Evolutionary conservation across 2,797 vertebrate species (phyloP).

Genomic region (Pseudochirops corinnae): DNA sequence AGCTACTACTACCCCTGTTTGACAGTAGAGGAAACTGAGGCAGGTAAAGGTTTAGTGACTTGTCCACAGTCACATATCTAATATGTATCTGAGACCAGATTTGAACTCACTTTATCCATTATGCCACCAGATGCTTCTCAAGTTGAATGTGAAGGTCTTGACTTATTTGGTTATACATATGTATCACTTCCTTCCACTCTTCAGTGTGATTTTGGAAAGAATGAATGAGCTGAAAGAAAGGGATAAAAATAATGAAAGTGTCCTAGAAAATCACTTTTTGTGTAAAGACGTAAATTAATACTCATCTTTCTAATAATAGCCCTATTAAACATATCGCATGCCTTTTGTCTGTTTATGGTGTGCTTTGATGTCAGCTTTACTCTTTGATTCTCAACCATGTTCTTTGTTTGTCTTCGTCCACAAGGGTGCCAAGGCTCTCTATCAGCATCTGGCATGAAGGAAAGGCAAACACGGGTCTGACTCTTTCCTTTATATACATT

Average conservation of each 20-base stretch:
- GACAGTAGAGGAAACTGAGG: background rate
- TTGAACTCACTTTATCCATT: background rate
- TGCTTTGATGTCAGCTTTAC: background rate
- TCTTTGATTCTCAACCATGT: constrained; percentile 18
- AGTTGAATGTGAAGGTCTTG: background rate
- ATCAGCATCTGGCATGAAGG: background rate
- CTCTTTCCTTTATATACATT: background rate
- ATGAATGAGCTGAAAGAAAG: constrained; percentile 26
- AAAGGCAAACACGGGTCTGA: background rate
- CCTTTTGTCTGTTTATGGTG: constrained; percentile 12
- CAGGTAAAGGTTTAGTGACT: background rate
- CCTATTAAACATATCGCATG: background rate
- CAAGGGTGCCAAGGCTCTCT: background rate
- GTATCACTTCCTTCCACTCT: background rate
- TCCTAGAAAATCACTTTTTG: background rate
- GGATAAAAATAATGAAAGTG: background rate
- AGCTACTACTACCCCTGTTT: background rate
- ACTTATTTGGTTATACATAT: background rate
- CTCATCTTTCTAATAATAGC: background rate
- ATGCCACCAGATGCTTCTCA: background rate
- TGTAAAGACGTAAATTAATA: background rate
- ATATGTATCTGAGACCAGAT: background rate
- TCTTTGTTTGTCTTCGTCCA: background rate
- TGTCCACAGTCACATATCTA: background rate
- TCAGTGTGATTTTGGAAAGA: background rate